These are phyloP conservation scores for Isurus oxyrinchus DNA, from an alignment of 2,113 vertebrate genomes.

Conservation along the genomic window DNA sequence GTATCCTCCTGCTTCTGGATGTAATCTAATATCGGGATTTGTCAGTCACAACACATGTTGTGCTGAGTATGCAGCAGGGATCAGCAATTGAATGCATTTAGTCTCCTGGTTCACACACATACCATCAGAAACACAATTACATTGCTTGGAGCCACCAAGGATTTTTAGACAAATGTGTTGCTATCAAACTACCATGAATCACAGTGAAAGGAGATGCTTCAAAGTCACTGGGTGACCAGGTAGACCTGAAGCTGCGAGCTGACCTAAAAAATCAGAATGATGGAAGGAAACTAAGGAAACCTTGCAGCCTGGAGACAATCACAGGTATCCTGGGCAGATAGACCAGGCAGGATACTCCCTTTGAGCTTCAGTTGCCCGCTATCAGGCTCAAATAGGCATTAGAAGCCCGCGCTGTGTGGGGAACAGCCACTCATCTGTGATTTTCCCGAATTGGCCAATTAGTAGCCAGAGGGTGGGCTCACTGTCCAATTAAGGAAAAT, in stretches of 20 bases:
- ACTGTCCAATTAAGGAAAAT: no score
- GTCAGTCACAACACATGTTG: constrained; percentile 7
- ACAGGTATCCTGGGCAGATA: neutral
- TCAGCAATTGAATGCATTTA: neutral
- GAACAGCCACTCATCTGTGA: no score
- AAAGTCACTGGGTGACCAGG: neutral
- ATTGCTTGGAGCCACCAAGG: neutral
- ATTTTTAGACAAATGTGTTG: neutral
- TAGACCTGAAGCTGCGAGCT: neutral
- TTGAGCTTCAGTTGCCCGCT: no score
- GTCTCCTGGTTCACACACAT: neutral
- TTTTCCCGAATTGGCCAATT: no score
- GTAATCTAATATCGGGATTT: constrained; percentile 1
- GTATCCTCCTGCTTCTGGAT: neutral
- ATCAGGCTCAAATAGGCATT: no score
- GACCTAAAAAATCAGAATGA: neutral
- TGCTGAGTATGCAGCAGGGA: neutral
- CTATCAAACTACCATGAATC: neutral
- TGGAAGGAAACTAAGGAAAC: neutral
- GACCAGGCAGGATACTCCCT: no score
- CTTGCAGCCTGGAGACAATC: neutral
- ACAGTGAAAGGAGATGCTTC: neutral
- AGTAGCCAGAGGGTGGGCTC: no score
- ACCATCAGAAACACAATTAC: neutral
- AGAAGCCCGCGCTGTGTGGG: no score